Base-by-base conservation (phyloP, 2,888 invertebrate species). In the Heliconius cydno region DNA sequence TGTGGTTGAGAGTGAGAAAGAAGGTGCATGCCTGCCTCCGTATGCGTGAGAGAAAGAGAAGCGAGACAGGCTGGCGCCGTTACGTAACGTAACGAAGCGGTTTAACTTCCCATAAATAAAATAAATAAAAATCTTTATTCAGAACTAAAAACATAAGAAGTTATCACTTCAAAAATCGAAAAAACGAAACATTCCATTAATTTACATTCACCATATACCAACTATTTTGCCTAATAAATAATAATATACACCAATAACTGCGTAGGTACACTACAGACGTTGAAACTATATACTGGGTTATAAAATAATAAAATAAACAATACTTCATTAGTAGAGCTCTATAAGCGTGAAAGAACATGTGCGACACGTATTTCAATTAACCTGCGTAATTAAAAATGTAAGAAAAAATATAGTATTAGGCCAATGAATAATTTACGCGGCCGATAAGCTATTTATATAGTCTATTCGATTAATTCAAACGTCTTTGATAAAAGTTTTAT, bases 351-450 rank as follows among this genome's bases (percentile, higher is more conserved):
- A 82, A 79, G 77, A 82, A 82, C 85, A 86, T 84, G 86, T 85
- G 86, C 85, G 82, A 83, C 88, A 88, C 87, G 88, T 86, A 87
- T 91, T 94, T 93, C 92, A 93, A 94, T 94, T 94, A 94, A 93
- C 91, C 88, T 89, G 87, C 87, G 89, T 93, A 94, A 94, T 94
- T 94, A 94, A 94, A 91, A 93, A 92, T 88, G 90, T 89, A 88
- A 88, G 87, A 89, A 92, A 90, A 92, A 91, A 89, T 90, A 91
- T 89, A 87, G 90, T 92, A 90, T 91, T 92, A 91, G 89, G 87
- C 87, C 86, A 86, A 84, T 91, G 91, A 92, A 93, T 93, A 92
- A 92, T 93, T 92, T 92, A 92, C 92, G 91, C 90, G 52, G 74
- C 52, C 91, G 94, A 94, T 94, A 93, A 92, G 88, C 85, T 90